phyloP scores from a whole-genome alignment of 2,113 vertebrate species.

The Bos javanicus region DNA sequence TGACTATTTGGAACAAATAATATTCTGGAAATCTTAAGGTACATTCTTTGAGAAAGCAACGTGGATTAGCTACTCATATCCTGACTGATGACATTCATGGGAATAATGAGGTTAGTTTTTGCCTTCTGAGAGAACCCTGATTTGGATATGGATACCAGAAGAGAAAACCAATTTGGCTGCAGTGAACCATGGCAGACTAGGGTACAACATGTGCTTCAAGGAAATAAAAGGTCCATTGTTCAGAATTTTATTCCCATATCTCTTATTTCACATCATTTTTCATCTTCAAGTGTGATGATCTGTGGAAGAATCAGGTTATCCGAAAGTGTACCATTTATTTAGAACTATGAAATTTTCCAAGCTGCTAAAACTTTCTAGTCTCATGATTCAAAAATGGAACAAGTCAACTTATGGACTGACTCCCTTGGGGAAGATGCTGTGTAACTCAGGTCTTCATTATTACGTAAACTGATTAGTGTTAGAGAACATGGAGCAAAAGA shows the following conservation, averaged over 20 bases:
- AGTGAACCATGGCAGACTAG: conserved; percentile 63
- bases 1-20: background rate
- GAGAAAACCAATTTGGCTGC: conserved; percentile 70
- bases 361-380: conserved; percentile 6
- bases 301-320: conserved; percentile 63
- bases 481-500: background rate
- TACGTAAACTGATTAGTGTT: background rate
- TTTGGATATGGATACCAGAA: conserved; percentile 63
- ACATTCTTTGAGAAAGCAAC: background rate
- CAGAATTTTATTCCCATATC: conserved; percentile 47
- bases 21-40: conserved; percentile 15
- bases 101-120: conserved; percentile 41
- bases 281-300: conserved; percentile 72
- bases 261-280: conserved; percentile 63
- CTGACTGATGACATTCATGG: conserved; percentile 65
- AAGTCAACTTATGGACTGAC: background rate
- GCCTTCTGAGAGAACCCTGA: conserved; percentile 44
- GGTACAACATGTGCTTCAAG: conserved; percentile 47
- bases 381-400: background rate
- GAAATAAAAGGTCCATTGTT: conserved; percentile 55
- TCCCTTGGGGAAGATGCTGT: background rate
- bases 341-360: conserved; percentile 4
- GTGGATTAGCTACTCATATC: background rate
- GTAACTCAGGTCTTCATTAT: background rate
- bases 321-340: conserved; percentile 40